Evolutionary conservation across 2,888 invertebrate genomes (phyloP), one percentile per base, ranked within the genome.

Genomic region (Agonopterix alstromeriana): DNA sequence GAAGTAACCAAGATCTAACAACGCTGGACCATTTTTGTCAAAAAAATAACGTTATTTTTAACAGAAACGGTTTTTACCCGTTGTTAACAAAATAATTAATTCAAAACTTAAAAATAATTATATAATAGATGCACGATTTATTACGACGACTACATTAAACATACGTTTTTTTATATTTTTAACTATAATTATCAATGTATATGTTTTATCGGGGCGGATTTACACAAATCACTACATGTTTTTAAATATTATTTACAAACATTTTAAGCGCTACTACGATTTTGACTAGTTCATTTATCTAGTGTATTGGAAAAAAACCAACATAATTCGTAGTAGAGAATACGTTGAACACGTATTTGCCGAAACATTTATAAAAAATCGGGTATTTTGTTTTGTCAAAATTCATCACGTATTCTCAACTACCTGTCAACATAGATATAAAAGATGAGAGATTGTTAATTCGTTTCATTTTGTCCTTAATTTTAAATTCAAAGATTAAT

Each of bases 211-310:
- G 67, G 85, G 81, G 77, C 82, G 83, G 85, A 82, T 68, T 76
- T 77, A 82, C 77, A 79, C 61, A 78, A 74, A 77, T 71, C 55
- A 69, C 85, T 85, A 86, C 82, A 57, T 63, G 65, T 65, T 68
- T 73, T 27, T 27, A 27, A 40, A 17, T 77, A 63, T 68, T 83
- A 84, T 85, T 74, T 86, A 86, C 83, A 86, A 76, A 77, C 74
- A 77, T 71, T 70, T 73, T 73, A 82, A 82, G 85, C 83, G 54
- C 58, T 65, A 66, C 77, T 75, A 79, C 71, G 44, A 53, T 48
- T 48, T 60, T 52, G 48, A 43, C 53, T 56, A 58, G 35, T 46
- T 38, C 27, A 36, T 12, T 60, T 55, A 49, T 57, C 63, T 73
- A 68, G 43, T 43, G 55, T 57, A 43, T 35, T 46, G 27, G 27